Base-by-base conservation (phyloP, 2,797 vertebrate species). In the Anas bahamensis region DNA sequence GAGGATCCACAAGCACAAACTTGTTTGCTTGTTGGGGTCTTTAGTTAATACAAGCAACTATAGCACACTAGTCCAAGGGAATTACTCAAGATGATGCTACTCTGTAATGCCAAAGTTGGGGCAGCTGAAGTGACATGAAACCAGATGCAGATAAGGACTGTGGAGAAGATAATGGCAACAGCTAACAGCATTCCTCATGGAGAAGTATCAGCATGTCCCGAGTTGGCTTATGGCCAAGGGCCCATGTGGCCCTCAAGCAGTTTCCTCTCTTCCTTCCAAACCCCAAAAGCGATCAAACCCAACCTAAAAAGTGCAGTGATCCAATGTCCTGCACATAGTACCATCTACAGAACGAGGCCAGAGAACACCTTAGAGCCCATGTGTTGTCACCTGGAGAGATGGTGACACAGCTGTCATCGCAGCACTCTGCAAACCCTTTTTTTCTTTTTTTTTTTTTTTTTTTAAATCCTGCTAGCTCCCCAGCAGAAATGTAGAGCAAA, bases 151-250 rank as follows among this genome's bases (percentile, higher is more conserved):
- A 64, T 17, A 31, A 76, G 52, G 17, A 39, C 39, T 5, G 4
- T 18, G 46, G 11, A 19, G 8, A 35, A 41, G 24, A 16, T 28
- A 64, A 6, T 76, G 19, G 10, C 33, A 92, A 50, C 19, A 72
- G 35, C 42, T 35, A 86, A 26, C 11, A 82, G 7, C 2, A 60
- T 15, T 35, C 56, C 52, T 72, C 42, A 3, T 3, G 10, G 11
- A 63, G n/a, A 77, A 60, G 4, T 33, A 60, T 9, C 53, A 77
- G 44, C 37, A 73, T 16, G 22, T 75, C 10, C 4, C 12, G 35
- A n/a, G 15, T 0, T 39, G 39, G 6, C 9, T 66, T 52, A 50
- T 9, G 14, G 39, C 7, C 2, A 0, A 17, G 13, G 26, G 4
- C 19, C 46, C 12, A 22, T 9, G 5, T 2, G 15, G 4, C 28